Percentiles rank a stretch among this genome's conserved stretches.
phyloP scores from a whole-genome alignment of 2,113 vertebrate genomes.

The Festucalex cinctus region DNA sequence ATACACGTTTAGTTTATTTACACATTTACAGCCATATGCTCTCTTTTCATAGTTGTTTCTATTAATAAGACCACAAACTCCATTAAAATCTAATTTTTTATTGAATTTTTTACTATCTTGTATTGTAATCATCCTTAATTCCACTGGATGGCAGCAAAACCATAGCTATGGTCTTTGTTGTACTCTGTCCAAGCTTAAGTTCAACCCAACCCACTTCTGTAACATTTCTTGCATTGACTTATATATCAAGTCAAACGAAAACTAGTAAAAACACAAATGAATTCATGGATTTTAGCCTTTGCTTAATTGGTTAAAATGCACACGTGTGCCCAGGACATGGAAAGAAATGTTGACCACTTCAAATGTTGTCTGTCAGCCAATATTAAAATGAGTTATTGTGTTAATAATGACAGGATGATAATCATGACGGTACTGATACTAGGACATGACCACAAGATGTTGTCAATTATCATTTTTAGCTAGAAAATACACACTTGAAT shows the following conservation, averaged over 20 bases:
- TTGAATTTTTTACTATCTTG: background rate
- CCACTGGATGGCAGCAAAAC: constrained; percentile 64
- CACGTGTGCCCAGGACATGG: background rate
- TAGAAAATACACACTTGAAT: no score
- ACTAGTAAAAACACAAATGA: background rate
- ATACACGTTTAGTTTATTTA: constrained; percentile 3
- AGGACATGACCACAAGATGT: no score
- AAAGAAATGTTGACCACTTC: background rate
- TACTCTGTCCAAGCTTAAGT: background rate
- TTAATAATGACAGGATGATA: no score
- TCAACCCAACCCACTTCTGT: background rate
- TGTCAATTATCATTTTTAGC: no score
- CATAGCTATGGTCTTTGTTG: constrained; percentile 11
- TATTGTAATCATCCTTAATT: constrained; percentile 17
- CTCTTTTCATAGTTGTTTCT: background rate
- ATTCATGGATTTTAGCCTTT: no score
- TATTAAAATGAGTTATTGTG: no score
- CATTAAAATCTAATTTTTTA: no score
- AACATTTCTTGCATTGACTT: background rate
- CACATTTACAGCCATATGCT: background rate
- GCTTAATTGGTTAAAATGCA: background rate
- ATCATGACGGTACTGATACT: no score
- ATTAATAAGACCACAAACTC: background rate
- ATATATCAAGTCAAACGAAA: background rate
- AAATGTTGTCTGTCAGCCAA: no score